These are phyloP conservation scores for Cantharis lateralis DNA, from an alignment of 2,888 invertebrate genomes.

Conservation along the genomic window DNA sequence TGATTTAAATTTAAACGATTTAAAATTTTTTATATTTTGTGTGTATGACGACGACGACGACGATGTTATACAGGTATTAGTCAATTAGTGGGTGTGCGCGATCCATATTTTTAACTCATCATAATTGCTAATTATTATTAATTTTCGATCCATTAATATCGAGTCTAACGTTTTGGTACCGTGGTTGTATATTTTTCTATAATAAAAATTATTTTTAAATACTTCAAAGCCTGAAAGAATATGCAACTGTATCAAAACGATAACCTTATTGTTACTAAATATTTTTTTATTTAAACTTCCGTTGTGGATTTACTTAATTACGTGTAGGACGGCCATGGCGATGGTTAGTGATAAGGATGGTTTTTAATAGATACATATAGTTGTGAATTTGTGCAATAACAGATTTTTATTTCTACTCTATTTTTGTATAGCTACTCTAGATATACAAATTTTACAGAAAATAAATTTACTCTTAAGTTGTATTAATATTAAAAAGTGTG, in stretches of 20 bases:
- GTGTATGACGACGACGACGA: neutral
- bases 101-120: neutral
- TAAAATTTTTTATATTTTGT: neutral
- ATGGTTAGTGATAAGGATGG: neutral
- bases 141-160: neutral
- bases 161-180: neutral
- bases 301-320: neutral
- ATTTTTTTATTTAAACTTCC: neutral
- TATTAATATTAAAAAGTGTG: constrained; percentile 1
- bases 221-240: neutral
- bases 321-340: neutral
- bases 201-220: neutral
- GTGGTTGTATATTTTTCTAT: neutral
- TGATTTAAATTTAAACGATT: constrained; percentile 6
- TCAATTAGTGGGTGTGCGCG: neutral
- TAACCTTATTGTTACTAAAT: neutral
- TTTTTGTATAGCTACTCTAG: neutral
- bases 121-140: neutral
- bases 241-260: neutral
- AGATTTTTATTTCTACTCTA: neutral
- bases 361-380: neutral
- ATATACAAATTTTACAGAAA: neutral
- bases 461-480: neutral
- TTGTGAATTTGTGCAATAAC: neutral
- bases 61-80: neutral